phyloP scores from a whole-genome alignment of 2,888 invertebrate species.

The Charanyca ferruginea region DNA sequence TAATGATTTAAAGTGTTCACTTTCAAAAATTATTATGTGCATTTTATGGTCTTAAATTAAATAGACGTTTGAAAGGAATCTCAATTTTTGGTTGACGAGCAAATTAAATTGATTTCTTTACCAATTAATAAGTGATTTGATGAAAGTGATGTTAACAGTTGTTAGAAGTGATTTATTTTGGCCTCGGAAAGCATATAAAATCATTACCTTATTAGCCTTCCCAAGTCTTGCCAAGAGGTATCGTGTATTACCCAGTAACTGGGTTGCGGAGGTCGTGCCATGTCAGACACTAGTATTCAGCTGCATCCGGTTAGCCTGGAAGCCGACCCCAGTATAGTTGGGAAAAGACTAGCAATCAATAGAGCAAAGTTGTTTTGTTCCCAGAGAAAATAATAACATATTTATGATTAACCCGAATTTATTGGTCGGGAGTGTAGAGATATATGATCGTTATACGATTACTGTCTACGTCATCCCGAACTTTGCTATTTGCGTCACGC shows the following conservation, averaged over 20 bases:
- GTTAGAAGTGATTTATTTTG: too few relatives aligned
- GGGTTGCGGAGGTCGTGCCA: too few relatives aligned
- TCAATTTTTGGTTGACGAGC: constrained; percentile 8
- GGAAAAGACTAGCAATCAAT: too few relatives aligned
- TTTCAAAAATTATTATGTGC: constrained; percentile 40
- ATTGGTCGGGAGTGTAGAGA: not conserved
- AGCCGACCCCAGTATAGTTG: too few relatives aligned
- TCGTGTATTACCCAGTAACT: too few relatives aligned
- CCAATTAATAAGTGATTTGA: constrained; percentile 16
- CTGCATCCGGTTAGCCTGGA: too few relatives aligned
- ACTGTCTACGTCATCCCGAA: constrained; percentile 24
- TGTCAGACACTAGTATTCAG: too few relatives aligned
- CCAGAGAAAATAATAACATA: too few relatives aligned
- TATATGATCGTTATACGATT: constrained; percentile 9
- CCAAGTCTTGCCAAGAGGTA: too few relatives aligned
- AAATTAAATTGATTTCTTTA: constrained; percentile 10
- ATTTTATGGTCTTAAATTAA: constrained; percentile 24
- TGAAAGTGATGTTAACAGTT: not conserved
- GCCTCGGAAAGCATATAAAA: too few relatives aligned
- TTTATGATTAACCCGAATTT: not conserved
- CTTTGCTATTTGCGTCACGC: constrained; percentile 43
- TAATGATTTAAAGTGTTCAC: constrained; percentile 37
- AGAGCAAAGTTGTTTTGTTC: too few relatives aligned
- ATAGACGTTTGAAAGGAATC: constrained; percentile 17
- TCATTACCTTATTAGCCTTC: too few relatives aligned